These are phyloP conservation scores for Drosophila histrio DNA, from an alignment of 2,888 invertebrate genomes.

Conservation along the genomic window DNA sequence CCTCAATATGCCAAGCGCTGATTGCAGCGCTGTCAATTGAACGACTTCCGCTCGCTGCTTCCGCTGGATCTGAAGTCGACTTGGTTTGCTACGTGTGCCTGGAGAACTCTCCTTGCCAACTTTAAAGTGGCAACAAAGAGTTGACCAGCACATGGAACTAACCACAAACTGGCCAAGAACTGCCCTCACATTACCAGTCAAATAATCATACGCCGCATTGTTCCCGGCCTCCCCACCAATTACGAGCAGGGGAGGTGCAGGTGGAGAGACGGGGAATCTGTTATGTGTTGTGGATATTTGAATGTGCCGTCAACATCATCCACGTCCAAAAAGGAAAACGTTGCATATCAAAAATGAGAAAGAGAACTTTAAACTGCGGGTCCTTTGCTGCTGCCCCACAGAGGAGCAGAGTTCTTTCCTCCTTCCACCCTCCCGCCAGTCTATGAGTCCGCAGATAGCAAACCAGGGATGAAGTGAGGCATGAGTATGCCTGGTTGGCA, in stretches of 20 bases:
- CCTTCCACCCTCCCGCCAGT: neutral
- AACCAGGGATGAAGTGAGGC: constrained; percentile 37
- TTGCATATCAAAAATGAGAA: constrained; percentile 46
- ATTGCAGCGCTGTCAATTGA: constrained; percentile 57
- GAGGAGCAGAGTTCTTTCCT: constrained; percentile 1
- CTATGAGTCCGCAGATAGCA: constrained; percentile 34
- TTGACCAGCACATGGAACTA: constrained; percentile 23
- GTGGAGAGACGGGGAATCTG: constrained; percentile 18
- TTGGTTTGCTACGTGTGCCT: constrained; percentile 13
- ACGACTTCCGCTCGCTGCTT: constrained; percentile 57
- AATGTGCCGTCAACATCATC: constrained; percentile 48
- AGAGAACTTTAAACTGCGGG: constrained; percentile 69
- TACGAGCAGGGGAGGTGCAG: neutral
- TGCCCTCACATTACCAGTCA: constrained; percentile 56
- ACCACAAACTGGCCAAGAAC: constrained; percentile 47
- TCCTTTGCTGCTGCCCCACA: constrained; percentile 26
- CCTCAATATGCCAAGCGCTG: constrained; percentile 30
- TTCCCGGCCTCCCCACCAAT: constrained; percentile 21
- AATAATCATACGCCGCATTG: constrained; percentile 79
- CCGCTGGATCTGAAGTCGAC: constrained; percentile 3
- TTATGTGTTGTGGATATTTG: constrained; percentile 46
- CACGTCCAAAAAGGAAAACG: constrained; percentile 40
- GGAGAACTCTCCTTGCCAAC: constrained; percentile 14
- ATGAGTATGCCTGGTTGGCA: constrained; percentile 7
- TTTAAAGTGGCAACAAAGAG: constrained; percentile 38